Evolutionary conservation across 2,797 vertebrate species (phyloP).

Genomic region (Oreortyx pictus): DNA sequence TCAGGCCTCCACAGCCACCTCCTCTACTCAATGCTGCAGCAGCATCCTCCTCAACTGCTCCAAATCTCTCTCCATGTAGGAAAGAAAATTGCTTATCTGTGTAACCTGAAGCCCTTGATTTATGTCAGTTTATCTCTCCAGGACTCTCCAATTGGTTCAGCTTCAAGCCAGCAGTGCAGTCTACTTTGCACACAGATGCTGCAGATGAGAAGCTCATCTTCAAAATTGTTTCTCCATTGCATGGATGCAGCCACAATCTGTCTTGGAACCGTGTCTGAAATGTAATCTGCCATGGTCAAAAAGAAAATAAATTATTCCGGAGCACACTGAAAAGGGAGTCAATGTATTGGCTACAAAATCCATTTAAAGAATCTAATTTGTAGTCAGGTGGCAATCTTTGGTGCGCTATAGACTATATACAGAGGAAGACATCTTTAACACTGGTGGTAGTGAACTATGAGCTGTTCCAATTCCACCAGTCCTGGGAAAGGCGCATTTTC

Average conservation of each 20-base stretch:
- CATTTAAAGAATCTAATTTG: not conserved
- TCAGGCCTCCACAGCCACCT: not conserved
- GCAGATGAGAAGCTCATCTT: fast-evolving
- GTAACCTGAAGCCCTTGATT: constrained; percentile 7
- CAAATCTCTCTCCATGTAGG: not conserved
- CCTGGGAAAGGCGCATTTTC: not conserved
- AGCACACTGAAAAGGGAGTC: not conserved
- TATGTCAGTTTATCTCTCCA: constrained; percentile 4
- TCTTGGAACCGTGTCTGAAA: not conserved
- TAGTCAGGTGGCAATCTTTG: not conserved
- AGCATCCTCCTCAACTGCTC: constrained; percentile 24
- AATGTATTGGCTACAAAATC: not conserved
- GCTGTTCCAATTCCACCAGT: not conserved
- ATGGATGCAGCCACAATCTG: not conserved
- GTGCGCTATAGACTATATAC: not conserved
- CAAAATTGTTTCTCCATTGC: not conserved
- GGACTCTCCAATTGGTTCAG: constrained; percentile 1
- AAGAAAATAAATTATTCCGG: not conserved
- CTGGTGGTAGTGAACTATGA: not conserved
- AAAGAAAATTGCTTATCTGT: constrained; percentile 7
- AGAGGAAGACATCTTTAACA: not conserved
- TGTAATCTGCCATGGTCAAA: not conserved
- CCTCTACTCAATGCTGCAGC: fast-evolving
- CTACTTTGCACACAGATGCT: not conserved
- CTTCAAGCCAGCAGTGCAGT: constrained; percentile 2